These are phyloP conservation scores for Alviniconcha marisindica DNA, from an alignment of 1,140 invertebrate genomes.

Conservation along the genomic window DNA sequence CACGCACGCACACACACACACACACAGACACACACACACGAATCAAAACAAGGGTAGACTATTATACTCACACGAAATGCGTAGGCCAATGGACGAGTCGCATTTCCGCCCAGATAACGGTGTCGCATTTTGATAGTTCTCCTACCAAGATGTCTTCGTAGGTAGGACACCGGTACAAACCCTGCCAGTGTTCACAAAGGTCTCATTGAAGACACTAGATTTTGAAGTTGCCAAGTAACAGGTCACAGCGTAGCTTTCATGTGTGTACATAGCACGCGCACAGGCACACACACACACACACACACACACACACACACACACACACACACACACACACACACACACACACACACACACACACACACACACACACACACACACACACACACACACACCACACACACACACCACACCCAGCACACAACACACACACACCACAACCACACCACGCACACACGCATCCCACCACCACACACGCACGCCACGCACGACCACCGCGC, in stretches of 20 bases:
- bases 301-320: neutral
- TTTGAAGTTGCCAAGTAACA: too few species aligned
- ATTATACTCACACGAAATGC: conserved; percentile 61
- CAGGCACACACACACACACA: neutral
- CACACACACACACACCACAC: too few species aligned
- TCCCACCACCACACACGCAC: too few species aligned
- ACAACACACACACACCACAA: too few species aligned
- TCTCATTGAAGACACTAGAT: too few species aligned
- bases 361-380: neutral
- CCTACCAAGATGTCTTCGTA: conserved; percentile 65
- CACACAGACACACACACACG: neutral
- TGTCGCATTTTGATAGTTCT: conserved; percentile 67
- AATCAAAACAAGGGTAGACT: neutral
- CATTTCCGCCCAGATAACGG: conserved; percentile 68
- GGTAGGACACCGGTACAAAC: conserved; percentile 64
- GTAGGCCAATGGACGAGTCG: conserved; percentile 64
- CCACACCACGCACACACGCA: too few species aligned
- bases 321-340: neutral
- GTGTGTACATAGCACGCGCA: too few species aligned
- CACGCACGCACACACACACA: neutral
- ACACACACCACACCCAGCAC: too few species aligned
- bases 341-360: neutral
- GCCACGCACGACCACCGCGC: too few species aligned
- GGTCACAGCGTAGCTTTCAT: too few species aligned
- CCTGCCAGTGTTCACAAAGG: conserved; percentile 49